Conservation (phyloP, 2,888 invertebrate genomes). For the Xiphydria camelus region DNA sequence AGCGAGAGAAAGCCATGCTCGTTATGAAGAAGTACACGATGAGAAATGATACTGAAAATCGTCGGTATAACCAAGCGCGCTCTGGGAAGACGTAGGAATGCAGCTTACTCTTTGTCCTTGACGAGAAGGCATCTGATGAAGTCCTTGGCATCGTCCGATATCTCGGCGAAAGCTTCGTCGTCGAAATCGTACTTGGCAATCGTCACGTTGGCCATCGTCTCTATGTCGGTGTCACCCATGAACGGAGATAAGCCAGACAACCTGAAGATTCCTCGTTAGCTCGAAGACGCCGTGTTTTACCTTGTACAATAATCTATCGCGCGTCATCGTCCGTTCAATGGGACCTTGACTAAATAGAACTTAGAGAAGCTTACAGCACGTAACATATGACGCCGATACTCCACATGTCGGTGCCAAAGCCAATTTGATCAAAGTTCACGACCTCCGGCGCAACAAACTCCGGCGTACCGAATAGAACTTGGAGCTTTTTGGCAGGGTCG, state of each 20-base stretch:
- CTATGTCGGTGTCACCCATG: conserved; percentile 96
- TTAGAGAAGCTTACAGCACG: conserved; percentile 96
- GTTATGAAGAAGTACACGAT: no score
- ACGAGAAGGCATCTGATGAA: conserved; percentile 90
- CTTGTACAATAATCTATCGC: no score
- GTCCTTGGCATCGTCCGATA: conserved; percentile 93
- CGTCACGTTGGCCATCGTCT: conserved; percentile 98
- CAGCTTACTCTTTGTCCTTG: conserved; percentile 87
- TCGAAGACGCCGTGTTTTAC: no score
- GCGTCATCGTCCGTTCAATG: no score
- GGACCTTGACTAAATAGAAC: no score
- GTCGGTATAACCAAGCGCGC: background rate
- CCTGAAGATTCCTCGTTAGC: conserved; percentile 63
- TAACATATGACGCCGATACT: conserved; percentile 98
- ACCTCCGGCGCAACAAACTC: conserved; percentile 99
- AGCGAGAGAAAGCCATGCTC: background rate
- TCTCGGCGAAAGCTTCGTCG: conserved; percentile 93
- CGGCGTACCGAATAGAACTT: conserved; percentile 95
- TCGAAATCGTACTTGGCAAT: conserved; percentile 97
- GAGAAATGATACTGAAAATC: no score
- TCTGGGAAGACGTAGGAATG: background rate
- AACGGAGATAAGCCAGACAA: conserved; percentile 97
- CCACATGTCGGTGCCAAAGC: conserved; percentile 98
- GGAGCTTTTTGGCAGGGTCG: conserved; percentile 88
- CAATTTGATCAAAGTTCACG: conserved; percentile 96